Evolutionary conservation across 30 jellyfish, hydroid and myxozoan species (phyloP).

Genomic region (Aurelia aurita complex sp. Pacific): DNA sequence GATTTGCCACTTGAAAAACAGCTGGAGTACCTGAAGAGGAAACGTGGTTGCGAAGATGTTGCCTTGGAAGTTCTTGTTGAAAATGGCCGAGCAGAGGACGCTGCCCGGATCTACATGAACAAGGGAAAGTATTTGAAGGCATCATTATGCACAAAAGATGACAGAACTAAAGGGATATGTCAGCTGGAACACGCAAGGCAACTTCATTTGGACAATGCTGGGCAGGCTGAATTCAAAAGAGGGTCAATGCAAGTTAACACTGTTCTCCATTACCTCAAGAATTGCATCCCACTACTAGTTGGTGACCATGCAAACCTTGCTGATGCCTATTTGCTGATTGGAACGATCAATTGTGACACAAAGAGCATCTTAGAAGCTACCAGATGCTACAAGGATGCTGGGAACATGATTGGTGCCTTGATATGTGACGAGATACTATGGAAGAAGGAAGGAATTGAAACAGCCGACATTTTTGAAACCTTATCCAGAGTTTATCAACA

Average conservation of each 20-base stretch:
- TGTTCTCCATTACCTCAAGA: conserved; percentile 7
- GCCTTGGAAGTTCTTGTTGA: conserved; percentile 24
- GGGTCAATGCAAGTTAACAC: background rate
- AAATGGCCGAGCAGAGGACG: conserved; percentile 53
- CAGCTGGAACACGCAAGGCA: conserved; percentile 44
- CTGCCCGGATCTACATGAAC: conserved; percentile 43
- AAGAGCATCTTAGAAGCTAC: conserved; percentile 9
- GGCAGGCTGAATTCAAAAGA: background rate
- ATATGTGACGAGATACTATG: background rate
- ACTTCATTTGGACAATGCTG: background rate
- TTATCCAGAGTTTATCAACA: conserved; percentile 25
- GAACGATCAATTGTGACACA: background rate
- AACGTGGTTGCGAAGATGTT: conserved; percentile 52
- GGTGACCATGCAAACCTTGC: conserved; percentile 24
- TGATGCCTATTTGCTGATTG: conserved; percentile 12
- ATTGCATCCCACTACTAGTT: background rate
- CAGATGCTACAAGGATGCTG: background rate
- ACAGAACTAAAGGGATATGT: conserved; percentile 27
- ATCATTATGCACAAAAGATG: conserved; percentile 7
- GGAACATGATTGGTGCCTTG: conserved; percentile 8
- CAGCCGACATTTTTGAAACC: conserved; percentile 1
- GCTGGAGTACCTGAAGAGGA: conserved; percentile 39
- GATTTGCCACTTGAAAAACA: conserved; percentile 44
- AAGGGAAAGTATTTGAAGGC: conserved; percentile 43
- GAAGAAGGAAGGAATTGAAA: background rate